Conservation (phyloP, 2,797 vertebrate species). For the Ceryle rudis region DNA sequence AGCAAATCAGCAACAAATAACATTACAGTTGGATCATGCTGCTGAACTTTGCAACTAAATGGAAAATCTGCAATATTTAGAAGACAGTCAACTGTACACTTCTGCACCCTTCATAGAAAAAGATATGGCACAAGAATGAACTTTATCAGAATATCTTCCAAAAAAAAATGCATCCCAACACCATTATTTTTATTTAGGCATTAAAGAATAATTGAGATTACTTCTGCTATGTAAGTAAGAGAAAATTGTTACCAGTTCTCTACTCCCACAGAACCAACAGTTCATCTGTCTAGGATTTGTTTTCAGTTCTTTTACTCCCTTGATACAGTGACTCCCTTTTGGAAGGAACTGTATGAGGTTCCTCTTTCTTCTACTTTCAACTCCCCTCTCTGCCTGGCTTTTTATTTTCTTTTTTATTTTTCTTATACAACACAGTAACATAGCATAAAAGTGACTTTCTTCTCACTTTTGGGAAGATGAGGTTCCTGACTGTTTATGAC, state of each 20-base stretch:
- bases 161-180: background rate
- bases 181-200: background rate
- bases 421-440: background rate
- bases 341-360: background rate
- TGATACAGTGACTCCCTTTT: background rate
- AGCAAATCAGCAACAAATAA: background rate
- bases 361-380: background rate
- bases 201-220: background rate
- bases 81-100: background rate
- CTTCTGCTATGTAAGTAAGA: rapidly evolving
- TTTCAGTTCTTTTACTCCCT: background rate
- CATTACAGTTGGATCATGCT: background rate
- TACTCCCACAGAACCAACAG: background rate
- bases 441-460: background rate
- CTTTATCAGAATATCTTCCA: background rate
- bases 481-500: background rate
- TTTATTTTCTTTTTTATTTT: background rate
- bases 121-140: background rate
- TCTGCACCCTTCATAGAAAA: background rate
- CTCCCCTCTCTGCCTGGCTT: background rate
- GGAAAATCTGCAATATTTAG: no score
- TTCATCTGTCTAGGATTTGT: background rate
- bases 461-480: background rate
- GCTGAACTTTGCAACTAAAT: background rate
- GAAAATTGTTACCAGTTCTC: background rate